These are phyloP conservation scores for Myanophis thanlyinensis DNA, from an alignment of 2,113 vertebrate species.

Conservation along the genomic window DNA sequence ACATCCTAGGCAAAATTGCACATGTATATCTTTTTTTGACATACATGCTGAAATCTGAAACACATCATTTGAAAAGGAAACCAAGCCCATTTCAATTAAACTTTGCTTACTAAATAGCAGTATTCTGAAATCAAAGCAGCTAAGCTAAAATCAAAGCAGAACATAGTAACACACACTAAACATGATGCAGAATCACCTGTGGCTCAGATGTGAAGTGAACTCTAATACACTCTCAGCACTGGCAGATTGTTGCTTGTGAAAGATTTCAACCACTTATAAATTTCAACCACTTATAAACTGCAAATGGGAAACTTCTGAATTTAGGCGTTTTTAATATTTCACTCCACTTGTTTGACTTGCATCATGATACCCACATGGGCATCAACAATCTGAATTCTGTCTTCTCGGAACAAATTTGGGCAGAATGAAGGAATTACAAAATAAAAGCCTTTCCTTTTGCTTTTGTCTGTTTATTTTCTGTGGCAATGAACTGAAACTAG, in stretches of 20 bases:
- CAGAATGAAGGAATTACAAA: not conserved
- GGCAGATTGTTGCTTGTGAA: not conserved
- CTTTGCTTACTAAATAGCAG: not conserved
- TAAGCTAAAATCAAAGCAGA: not conserved
- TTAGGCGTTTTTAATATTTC: not conserved
- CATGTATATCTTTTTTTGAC: not conserved
- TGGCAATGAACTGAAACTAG: not conserved
- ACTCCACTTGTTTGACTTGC: not conserved
- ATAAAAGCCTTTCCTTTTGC: not conserved
- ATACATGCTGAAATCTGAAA: not conserved
- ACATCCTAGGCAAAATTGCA: not conserved
- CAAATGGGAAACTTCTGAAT: not conserved
- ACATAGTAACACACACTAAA: not conserved
- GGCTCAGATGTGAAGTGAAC: not conserved
- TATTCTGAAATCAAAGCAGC: not conserved
- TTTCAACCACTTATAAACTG: not conserved
- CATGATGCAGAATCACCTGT: not conserved
- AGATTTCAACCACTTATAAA: not conserved
- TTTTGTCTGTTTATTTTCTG: conserved; percentile 5
- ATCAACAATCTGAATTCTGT: not conserved
- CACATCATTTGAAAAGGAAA: not conserved
- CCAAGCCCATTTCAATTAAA: not conserved
- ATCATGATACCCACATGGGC: not conserved
- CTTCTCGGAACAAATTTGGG: not conserved
- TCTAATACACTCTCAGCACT: not conserved